A percentile compares a stretch with the other conserved stretches of the same genome.
phyloP scores from a whole-genome alignment of 2,888 invertebrate species.

The Cremastobaeus sp. region DNA sequence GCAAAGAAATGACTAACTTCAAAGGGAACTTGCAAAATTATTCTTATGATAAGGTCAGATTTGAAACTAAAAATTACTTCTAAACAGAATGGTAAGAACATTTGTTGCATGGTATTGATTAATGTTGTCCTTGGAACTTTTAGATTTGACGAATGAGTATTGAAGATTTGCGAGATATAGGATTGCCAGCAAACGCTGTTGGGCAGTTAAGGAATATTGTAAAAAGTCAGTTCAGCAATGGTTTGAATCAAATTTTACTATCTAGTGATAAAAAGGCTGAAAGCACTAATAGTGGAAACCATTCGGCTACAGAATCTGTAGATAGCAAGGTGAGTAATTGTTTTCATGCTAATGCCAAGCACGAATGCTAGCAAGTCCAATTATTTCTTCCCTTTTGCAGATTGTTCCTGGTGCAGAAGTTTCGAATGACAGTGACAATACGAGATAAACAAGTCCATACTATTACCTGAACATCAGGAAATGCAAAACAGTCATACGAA shows the following conservation, averaged over 20 bases:
- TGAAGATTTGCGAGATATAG: conserved; percentile 82
- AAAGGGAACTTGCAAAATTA: conserved; percentile 76
- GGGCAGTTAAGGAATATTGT: conserved; percentile 81
- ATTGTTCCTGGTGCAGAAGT: conserved; percentile 64
- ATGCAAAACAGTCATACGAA: conserved; percentile 73
- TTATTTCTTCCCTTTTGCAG: conserved; percentile 45
- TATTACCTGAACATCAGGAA: conserved; percentile 68
- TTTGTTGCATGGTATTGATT: no score
- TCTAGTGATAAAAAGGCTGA: conserved; percentile 71
- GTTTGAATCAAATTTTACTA: conserved; percentile 68
- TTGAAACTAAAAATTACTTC: conserved; percentile 1
- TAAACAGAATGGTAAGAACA: no score
- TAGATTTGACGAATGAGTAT: conserved; percentile 83
- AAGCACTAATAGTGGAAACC: conserved; percentile 65
- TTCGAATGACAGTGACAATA: conserved; percentile 65
- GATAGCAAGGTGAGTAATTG: conserved; percentile 68
- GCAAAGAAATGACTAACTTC: conserved; percentile 76
- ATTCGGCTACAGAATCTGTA: conserved; percentile 64
- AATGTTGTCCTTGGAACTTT: conserved; percentile 52
- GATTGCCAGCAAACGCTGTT: conserved; percentile 79
- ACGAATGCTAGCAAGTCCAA: no score
- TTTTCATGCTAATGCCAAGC: no score
- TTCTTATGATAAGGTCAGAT: conserved; percentile 76
- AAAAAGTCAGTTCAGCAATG: conserved; percentile 78
- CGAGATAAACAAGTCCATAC: conserved; percentile 67